Evolutionary conservation across 2,113 vertebrate genomes (phyloP), one percentile per base, ranked within the genome.

Genomic region (Sebastes schlegelii): DNA sequence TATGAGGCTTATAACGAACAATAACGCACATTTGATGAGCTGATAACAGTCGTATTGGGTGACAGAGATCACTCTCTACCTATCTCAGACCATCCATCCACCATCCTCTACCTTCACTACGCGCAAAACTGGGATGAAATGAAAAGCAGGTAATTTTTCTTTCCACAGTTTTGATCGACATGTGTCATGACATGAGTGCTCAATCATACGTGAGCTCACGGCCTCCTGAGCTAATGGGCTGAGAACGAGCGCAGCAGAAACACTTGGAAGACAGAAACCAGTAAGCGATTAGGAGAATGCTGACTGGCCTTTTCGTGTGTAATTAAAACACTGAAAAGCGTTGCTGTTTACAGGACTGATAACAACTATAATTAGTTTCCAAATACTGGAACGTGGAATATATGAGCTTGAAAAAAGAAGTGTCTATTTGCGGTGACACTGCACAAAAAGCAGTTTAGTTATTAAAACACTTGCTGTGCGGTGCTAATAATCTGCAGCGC

Each of bases 351-450:
- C 80, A 87, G 69, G 19, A 42, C 51, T 43, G 74, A 84, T 81
- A 82, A 83, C 73, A 73, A 82, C 75, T 78, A 52, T 87, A 89
- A 90, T 89, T 86, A 87, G 55, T 84, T 87, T 80, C 80, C 60
- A 82, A 85, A 87, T 66, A 58, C 26, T 64, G 67, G 61, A 83
- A 72, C 8, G n/a, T 69, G 62, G 45, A 76, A 66, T 75, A 67
- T 21, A 55, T 40, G 42, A 76, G 23, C 51, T 45, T 71, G 23
- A 74, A 54, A 70, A 64, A 70, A 68, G 8, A 71, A 82, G 23
- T 43, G 46, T 16, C 52, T 80, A 70, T 86, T 79, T 65, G 51
- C 13, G 11, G 62, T 86, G 78, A 81, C 62, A 78, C 34, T 61
- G 67, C 65, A 84, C 12, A 66, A 74, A 77, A 73, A 68, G 0